A percentile compares a stretch with the other conserved stretches of the same genome.
Evolutionary conservation across 2,797 vertebrate genomes (phyloP).

Genomic region (Anomalospiza imberbis): DNA sequence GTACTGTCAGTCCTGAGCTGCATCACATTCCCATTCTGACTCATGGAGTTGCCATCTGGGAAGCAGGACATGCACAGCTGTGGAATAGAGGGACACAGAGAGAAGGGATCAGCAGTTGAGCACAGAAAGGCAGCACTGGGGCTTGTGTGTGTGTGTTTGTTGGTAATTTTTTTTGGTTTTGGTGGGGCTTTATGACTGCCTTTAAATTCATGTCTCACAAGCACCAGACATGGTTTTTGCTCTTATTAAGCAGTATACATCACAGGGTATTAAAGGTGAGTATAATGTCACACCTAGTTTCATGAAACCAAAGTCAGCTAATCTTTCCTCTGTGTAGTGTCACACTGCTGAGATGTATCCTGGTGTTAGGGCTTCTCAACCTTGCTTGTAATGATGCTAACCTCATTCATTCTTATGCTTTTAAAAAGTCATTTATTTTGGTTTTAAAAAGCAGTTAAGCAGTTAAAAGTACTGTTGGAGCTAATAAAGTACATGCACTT

Average conservation of each 20-base stretch:
- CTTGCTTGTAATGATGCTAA: background rate
- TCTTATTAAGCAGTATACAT: background rate
- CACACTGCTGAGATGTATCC: background rate
- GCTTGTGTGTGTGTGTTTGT: background rate
- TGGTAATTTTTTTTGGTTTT: background rate
- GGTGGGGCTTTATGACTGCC: background rate
- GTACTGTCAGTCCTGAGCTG: background rate
- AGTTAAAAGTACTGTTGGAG: background rate
- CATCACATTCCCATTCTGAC: background rate
- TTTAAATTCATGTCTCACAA: background rate
- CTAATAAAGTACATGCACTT: background rate
- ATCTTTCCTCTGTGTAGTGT: background rate
- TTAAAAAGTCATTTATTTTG: background rate
- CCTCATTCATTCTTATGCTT: background rate
- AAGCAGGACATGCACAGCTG: background rate
- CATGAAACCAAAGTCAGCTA: background rate
- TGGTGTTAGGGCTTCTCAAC: background rate
- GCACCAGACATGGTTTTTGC: background rate
- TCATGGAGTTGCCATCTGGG: fast-evolving
- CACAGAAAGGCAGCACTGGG: background rate
- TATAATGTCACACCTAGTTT: background rate
- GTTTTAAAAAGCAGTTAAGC: background rate
- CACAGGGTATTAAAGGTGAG: background rate
- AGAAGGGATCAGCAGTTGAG: background rate
- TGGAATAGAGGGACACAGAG: background rate